phyloP scores from a whole-genome alignment of 2,113 vertebrate species.

The Xerus inauris region DNA sequence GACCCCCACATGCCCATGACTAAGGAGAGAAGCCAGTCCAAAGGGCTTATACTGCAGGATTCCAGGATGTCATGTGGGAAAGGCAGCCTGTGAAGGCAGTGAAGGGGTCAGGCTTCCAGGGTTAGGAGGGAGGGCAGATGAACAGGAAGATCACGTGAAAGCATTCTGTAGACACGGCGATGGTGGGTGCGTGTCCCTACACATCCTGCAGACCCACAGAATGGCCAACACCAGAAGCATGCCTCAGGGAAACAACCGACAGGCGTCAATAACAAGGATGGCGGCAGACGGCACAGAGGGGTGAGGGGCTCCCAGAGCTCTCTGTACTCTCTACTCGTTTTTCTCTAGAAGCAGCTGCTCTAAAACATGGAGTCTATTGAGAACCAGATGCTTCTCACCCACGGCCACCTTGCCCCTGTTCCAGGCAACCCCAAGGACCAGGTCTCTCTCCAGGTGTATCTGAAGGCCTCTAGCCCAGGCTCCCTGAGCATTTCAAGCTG shows the following conservation, averaged over 20 bases:
- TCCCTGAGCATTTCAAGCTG: neutral
- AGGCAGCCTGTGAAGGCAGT: neutral
- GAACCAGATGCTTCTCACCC: neutral
- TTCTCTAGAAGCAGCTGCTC: neutral
- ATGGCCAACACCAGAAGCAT: neutral
- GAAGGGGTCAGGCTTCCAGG: neutral
- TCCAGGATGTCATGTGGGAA: neutral
- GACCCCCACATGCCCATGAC: neutral
- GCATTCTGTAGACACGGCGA: neutral
- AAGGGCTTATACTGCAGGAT: neutral
- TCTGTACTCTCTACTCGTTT: neutral
- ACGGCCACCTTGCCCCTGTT: neutral
- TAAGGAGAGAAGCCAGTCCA: neutral
- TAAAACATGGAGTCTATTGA: accelerated
- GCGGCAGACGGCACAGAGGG: too few species aligned
- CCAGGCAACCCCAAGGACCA: neutral
- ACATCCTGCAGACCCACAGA: neutral
- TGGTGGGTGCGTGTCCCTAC: too few species aligned
- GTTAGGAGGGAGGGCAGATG: neutral
- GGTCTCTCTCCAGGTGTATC: neutral
- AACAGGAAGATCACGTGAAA: neutral
- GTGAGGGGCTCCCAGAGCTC: accelerated
- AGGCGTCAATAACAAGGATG: neutral
- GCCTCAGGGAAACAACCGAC: accelerated
- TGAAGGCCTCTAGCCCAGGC: neutral